Base-by-base conservation (phyloP, 1,140 invertebrate genomes). In the Zophobas morio region DNA sequence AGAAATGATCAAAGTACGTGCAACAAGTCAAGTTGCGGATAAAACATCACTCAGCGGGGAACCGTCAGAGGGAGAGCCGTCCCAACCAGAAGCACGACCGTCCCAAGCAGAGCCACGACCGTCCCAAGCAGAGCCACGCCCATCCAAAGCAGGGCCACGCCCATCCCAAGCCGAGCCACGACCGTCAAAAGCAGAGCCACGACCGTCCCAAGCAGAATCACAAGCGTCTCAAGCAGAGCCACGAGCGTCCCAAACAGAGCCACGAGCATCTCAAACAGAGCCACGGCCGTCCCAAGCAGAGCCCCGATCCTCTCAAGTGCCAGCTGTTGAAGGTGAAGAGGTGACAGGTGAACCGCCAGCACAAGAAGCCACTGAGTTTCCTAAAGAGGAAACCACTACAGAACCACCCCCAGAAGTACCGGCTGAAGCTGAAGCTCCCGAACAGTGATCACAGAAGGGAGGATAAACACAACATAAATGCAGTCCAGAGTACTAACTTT, bases 351-450 rank as follows among this genome's bases (percentile, higher is more conserved):
- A 74, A 74, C 46, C 33, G 6, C 51, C 42, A 72, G n/a, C 2
- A 32, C 33, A 4, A 8, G 72, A 74, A 35, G 33, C 46, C 8
- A 49, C 70, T 72, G 70, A 72, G 33, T 6, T 8, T 53, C 3
- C 35, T 20, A 32, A 8, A 74, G 6, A 20, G 34, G 20, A 74
- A 77, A 39, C 60, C 6, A 4, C 36, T 20, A 6, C n/a, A 39
- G 66, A 71, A 71, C 3, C 6, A 40, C 66, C 66, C 46, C 2
- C 66, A 49, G 49, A 51, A 51, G 49, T 20, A n/a, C n/a, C 49
- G 20, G 49, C 49, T 51, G 51, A 74, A 20, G 51, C n/a, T 53
- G 49, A 54, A 78, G 36, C 36, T 63, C 57, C 72, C 20, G 20
- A 40, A 36, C 20, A 20, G 72, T 20, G 3, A 2, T 32, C 40